Conservation (phyloP, 2,888 invertebrate genomes). For the Trichacis sp. region DNA sequence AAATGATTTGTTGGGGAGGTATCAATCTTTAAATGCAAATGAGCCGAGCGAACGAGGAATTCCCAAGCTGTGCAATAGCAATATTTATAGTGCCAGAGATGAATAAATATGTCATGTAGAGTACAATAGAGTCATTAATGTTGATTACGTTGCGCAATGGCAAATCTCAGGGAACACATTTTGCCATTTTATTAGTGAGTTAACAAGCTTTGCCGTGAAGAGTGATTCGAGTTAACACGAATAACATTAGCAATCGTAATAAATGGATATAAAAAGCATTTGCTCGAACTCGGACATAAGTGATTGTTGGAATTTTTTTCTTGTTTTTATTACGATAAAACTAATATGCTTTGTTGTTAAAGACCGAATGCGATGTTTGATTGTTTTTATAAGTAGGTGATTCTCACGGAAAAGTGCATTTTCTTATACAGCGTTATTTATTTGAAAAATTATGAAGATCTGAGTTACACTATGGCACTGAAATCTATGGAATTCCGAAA, state of each 20-base stretch:
- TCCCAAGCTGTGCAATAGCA: slow-evolving; percentile 14
- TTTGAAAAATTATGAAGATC: too few species aligned
- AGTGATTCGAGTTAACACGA: not conserved
- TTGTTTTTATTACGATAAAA: not conserved
- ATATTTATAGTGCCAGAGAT: slow-evolving; percentile 12
- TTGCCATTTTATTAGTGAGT: not conserved
- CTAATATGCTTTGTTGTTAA: too few species aligned
- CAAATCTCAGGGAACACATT: not conserved
- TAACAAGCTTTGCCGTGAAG: not conserved
- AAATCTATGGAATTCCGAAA: too few species aligned
- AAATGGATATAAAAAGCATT: not conserved
- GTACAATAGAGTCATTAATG: slow-evolving; percentile 30
- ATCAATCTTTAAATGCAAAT: not conserved
- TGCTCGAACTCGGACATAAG: not conserved
- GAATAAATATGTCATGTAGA: slow-evolving; percentile 25
- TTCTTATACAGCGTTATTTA: too few species aligned
- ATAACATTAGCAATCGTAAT: not conserved
- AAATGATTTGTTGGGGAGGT: not conserved
- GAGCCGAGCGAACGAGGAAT: not conserved
- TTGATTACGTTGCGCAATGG: slow-evolving; percentile 15
- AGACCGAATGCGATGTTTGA: not conserved
- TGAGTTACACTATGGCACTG: too few species aligned
- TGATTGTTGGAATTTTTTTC: not conserved
- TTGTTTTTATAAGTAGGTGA: too few species aligned
- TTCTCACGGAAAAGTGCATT: too few species aligned